A percentile compares a stretch with the other conserved stretches of the same genome.
phyloP scores from a whole-genome alignment of 2,797 vertebrate species.

The Sebastolobus alascanus region DNA sequence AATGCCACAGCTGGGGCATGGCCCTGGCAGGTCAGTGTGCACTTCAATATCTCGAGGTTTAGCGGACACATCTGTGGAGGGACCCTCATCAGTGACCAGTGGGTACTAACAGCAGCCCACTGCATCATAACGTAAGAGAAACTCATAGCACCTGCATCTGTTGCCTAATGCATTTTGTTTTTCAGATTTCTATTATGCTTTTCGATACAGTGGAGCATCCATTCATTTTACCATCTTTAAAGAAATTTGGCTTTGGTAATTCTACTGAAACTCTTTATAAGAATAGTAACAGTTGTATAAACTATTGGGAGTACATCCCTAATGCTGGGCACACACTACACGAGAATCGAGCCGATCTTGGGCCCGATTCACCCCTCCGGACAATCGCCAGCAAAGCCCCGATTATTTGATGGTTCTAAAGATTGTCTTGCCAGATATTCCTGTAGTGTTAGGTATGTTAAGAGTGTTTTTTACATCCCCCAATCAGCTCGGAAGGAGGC shows the following conservation, averaged over 20 bases:
- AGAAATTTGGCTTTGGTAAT: background rate
- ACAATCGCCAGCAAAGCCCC: too few species aligned
- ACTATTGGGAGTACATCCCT: background rate
- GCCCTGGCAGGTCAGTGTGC: constrained; percentile 82
- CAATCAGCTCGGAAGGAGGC: too few species aligned
- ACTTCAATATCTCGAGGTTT: accelerated
- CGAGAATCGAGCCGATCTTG: too few species aligned
- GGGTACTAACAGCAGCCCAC: constrained; percentile 81
- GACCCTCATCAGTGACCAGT: constrained; percentile 74
- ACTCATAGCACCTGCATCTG: background rate
- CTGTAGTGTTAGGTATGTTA: too few species aligned
- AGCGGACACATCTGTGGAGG: constrained; percentile 74
- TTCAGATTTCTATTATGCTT: background rate
- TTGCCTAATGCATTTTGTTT: background rate
- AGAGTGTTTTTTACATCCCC: too few species aligned
- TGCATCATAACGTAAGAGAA: constrained; percentile 64
- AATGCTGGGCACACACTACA: too few species aligned
- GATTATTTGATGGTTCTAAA: too few species aligned
- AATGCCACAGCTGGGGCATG: constrained; percentile 65
- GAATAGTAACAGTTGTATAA: background rate
- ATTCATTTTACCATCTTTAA: background rate
- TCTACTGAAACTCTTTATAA: too few species aligned
- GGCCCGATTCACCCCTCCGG: too few species aligned
- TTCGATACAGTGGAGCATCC: background rate
- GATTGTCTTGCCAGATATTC: too few species aligned